Conservation (phyloP, 2,888 invertebrate species). For the Allolobophora icterica region DNA sequence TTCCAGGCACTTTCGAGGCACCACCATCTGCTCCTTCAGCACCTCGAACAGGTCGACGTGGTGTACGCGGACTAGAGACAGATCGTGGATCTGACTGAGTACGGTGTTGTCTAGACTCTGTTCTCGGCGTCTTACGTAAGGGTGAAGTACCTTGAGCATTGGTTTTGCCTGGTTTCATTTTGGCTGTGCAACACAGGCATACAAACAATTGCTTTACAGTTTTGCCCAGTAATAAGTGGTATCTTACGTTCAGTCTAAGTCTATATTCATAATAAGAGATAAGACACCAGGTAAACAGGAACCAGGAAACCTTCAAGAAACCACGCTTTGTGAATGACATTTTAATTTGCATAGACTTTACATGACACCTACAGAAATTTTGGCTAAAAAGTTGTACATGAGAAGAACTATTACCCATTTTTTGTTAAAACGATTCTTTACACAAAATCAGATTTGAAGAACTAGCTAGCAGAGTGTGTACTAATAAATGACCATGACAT, state of each 20-base stretch:
- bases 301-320: too few relatives aligned
- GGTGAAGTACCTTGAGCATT: background rate
- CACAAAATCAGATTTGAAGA: background rate
- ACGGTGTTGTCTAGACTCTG: background rate
- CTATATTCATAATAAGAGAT: background rate
- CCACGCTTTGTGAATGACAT: too few relatives aligned
- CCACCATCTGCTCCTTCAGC: background rate
- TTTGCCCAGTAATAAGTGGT: background rate
- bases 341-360: too few relatives aligned
- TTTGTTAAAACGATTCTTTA: background rate
- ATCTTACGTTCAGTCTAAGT: background rate
- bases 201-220: background rate
- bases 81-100: slow-evolving; percentile 29
- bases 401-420: background rate
- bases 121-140: background rate
- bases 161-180: background rate
- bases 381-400: background rate
- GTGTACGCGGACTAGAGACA: background rate
- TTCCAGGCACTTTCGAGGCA: background rate
- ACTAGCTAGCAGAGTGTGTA: background rate
- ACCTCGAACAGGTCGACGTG: background rate
- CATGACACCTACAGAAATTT: background rate
- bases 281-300: too few relatives aligned
- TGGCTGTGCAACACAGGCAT: background rate
- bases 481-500: background rate